Conservation (phyloP, 2,113 vertebrate genomes). For the Melanerpes aurifrons region DNA sequence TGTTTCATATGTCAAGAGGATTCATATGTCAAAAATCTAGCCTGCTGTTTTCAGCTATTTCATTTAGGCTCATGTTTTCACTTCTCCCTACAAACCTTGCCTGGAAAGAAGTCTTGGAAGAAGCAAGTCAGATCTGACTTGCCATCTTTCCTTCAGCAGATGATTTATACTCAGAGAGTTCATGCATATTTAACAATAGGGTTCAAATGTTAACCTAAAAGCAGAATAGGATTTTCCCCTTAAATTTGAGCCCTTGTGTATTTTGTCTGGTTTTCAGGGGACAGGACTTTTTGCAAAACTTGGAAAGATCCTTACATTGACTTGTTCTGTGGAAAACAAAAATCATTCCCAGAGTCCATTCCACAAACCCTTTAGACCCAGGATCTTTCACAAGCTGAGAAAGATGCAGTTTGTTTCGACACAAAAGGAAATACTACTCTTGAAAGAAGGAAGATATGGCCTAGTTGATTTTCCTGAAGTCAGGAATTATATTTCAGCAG, state of each 20-base stretch:
- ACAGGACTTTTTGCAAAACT: background rate
- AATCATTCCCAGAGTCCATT: background rate
- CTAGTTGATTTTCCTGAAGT: background rate
- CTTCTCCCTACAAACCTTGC: background rate
- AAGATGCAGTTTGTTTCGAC: background rate
- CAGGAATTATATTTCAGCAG: background rate
- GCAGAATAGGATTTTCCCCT: background rate
- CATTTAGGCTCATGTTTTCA: background rate
- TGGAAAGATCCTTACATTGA: background rate
- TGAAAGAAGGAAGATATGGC: background rate
- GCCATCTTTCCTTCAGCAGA: background rate
- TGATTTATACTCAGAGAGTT: background rate
- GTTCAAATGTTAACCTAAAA: slow-evolving; percentile 36
- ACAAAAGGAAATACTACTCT: background rate
- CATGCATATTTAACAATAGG: slow-evolving; percentile 1
- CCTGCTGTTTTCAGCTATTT: background rate
- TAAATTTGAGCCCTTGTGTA: background rate
- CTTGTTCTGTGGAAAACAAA: background rate
- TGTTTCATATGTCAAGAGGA: background rate
- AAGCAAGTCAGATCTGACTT: slow-evolving; percentile 4
- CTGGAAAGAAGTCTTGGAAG: background rate
- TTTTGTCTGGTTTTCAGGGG: background rate
- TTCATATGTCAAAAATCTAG: background rate
- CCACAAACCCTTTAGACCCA: background rate
- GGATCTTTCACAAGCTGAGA: background rate